Conservation (phyloP, 2,797 vertebrate species). For the Atherinosoma microstoma region DNA sequence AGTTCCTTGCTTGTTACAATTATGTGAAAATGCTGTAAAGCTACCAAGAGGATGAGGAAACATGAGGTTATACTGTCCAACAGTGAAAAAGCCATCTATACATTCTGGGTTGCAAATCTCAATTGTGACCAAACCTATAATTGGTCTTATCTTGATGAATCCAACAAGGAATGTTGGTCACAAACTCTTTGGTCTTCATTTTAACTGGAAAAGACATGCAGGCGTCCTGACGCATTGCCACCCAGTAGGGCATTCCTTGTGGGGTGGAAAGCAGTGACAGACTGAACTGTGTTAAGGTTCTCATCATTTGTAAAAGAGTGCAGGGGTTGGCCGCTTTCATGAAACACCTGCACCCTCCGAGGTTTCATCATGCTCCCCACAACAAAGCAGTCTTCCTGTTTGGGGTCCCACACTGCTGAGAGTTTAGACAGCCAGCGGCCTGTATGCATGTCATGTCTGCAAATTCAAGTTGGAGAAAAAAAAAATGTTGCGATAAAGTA, state of each 20-base stretch:
- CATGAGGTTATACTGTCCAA: neutral
- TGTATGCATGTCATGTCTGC: conserved; percentile 85
- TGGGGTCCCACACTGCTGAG: conserved; percentile 90
- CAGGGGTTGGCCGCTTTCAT: conserved; percentile 77
- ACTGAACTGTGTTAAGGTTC: conserved; percentile 82
- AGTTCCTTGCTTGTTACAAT: neutral
- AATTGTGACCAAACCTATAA: neutral
- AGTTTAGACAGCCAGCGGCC: conserved; percentile 87
- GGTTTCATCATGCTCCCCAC: conserved; percentile 84
- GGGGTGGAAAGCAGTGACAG: conserved; percentile 86
- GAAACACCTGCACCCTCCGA: conserved; percentile 82
- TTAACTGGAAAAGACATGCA: conserved; percentile 85
- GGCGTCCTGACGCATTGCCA: conserved; percentile 85
- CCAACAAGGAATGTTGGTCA: neutral
- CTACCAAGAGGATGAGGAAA: neutral
- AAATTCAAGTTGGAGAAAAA: neutral
- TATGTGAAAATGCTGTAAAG: neutral
- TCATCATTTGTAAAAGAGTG: conserved; percentile 78
- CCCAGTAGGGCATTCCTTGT: conserved; percentile 83
- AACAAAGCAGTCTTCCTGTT: conserved; percentile 87
- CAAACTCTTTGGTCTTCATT: neutral
- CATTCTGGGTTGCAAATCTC: neutral
- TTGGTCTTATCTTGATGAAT: neutral
- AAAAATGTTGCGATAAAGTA: no score
- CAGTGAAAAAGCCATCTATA: neutral